Evolutionary conservation across 2,888 invertebrate species (phyloP), one percentile per base, ranked within the genome.

Genomic region (Amphipoea lucens): DNA sequence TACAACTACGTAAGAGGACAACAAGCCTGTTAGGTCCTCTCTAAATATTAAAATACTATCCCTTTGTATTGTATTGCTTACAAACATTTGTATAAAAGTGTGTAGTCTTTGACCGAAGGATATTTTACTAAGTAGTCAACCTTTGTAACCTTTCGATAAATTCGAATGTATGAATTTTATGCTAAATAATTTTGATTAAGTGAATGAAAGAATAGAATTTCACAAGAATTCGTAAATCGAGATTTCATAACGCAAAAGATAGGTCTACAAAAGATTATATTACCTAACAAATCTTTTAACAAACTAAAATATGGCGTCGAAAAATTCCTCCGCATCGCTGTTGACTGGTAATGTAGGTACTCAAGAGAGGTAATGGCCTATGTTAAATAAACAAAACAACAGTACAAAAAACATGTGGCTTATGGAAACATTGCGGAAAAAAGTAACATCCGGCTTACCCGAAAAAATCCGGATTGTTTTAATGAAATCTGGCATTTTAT

Each of bases 401-500:
- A 60, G 4, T 36, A 57, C 20, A 40, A 42, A 51, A 40, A 54
- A 63, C 12, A 17, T 23, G 57, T 36, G 62, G 40, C 17, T 62
- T 48, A 57, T 2, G 63, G 54, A 48, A 81, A 63, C 20, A 45
- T 69, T 63, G 20, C 36, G 14, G 29, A 51, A 66, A 42, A 36
- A 70, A 76, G n/a, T 20, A 23, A 60, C 65, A 70, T 68, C 57
- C 73, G 29, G 60, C 42, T 72, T 79, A 69, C 48, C 17, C 48
- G 0, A 60, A 57, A 63, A 80, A 69, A 51, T 14, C 60, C 20
- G n/a, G 23, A 54, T 4, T 54, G 36, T 29, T 29, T 45, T 76
- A 60, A 76, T 45, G 9, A 70, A 82, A 82, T 42, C 70, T 54
- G 77, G 11, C 54, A 66, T 82, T 82, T 76, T 20, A 45, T 14